A percentile compares a stretch with the other conserved stretches of the same genome.
Conservation (phyloP, 2,113 vertebrate species). For the Anguilla rostrata region DNA sequence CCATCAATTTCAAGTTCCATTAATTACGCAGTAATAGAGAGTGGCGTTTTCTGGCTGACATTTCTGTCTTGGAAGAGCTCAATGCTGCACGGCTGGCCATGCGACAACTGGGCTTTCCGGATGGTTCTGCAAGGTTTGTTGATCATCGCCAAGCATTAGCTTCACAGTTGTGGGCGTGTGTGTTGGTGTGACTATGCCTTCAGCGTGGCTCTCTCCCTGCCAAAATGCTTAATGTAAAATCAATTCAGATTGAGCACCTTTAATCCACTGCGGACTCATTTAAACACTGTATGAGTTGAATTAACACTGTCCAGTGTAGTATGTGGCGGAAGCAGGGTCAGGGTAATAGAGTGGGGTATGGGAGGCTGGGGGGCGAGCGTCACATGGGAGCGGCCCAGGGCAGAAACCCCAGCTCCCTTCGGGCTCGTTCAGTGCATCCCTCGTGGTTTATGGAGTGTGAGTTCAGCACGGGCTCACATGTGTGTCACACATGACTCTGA, state of each 20-base stretch:
- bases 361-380: neutral
- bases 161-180: neutral
- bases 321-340: neutral
- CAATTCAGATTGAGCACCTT: too few relatives aligned
- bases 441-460: constrained; percentile 33
- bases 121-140: neutral
- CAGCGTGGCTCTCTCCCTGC: too few relatives aligned
- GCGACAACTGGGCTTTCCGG: neutral
- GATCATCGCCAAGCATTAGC: neutral
- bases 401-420: neutral
- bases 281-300: too few relatives aligned
- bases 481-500: constrained; percentile 40
- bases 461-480: constrained; percentile 31
- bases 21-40: neutral
- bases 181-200: constrained; percentile 11
- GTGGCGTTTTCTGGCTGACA: neutral
- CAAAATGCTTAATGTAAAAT: too few relatives aligned
- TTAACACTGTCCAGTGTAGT: neutral
- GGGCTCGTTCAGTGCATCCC: neutral
- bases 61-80: neutral
- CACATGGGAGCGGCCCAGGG: neutral
- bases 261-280: too few relatives aligned
- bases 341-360: neutral
- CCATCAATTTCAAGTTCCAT: neutral
- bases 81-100: neutral